A percentile compares a stretch with the other conserved stretches of the same genome.
phyloP scores from a whole-genome alignment of 1,140 invertebrate species.

The Dolichoris vasculosae region DNA sequence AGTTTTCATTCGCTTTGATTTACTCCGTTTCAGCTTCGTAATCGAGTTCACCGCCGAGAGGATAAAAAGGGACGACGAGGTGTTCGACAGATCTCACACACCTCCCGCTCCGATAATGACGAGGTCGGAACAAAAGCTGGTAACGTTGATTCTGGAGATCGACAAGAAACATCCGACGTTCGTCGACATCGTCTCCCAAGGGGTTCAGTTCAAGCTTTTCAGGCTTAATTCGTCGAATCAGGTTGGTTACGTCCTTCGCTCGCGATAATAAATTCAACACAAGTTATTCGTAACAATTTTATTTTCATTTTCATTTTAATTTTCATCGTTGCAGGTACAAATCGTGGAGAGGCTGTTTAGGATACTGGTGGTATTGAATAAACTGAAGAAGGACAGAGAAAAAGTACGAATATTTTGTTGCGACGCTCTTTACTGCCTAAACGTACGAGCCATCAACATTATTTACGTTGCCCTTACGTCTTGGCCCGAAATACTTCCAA shows the following conservation, averaged over 20 bases:
- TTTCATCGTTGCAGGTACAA: conserved; percentile 58
- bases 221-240: conserved; percentile 46
- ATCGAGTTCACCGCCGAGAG: conserved; percentile 41
- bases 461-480: conserved; percentile 61
- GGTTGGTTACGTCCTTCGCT: conserved; percentile 42
- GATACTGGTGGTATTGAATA: conserved; percentile 62
- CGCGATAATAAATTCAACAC: not conserved
- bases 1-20: not conserved
- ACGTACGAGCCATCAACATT: conserved; percentile 57
- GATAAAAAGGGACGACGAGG: conserved; percentile 36
- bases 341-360: conserved; percentile 58
- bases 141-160: conserved; percentile 60
- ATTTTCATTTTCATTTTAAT: conserved; percentile 42
- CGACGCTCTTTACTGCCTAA: conserved; percentile 67
- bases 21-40: conserved; percentile 49
- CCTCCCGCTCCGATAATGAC: conserved; percentile 70
- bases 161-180: conserved; percentile 56
- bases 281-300: conserved; percentile 31
- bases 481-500: conserved; percentile 70
- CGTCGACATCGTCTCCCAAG: conserved; percentile 56
- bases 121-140: conserved; percentile 63
- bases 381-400: conserved; percentile 68
- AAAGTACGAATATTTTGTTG: conserved; percentile 67
- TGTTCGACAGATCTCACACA: conserved; percentile 62
- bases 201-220: conserved; percentile 66